These are phyloP conservation scores for Agrochola lychnidis DNA, from an alignment of 2,888 invertebrate genomes.

Conservation along the genomic window DNA sequence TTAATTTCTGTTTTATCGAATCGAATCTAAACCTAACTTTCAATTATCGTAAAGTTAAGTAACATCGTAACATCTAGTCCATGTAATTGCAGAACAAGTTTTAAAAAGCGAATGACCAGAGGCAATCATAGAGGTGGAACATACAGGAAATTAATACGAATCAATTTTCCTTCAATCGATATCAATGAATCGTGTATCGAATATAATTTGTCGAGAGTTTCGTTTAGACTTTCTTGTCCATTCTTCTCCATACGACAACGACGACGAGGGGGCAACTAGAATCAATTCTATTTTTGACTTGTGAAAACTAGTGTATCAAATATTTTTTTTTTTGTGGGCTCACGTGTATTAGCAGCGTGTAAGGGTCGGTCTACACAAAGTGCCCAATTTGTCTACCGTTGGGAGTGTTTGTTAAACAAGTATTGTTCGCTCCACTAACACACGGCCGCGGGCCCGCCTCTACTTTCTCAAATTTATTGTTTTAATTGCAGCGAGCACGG, in stretches of 20 bases:
- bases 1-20: constrained; percentile 55
- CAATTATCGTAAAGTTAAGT: constrained; percentile 27
- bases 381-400: constrained; percentile 76
- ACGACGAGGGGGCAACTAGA: too few relatives aligned
- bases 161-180: constrained; percentile 35
- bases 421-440: constrained; percentile 67
- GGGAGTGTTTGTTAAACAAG: constrained; percentile 78
- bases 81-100: constrained; percentile 52
- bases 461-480: constrained; percentile 60
- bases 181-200: constrained; percentile 17
- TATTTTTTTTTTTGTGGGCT: constrained; percentile 19
- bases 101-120: constrained; percentile 44
- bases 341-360: constrained; percentile 32
- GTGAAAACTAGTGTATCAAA: constrained; percentile 33
- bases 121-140: constrained; percentile 37
- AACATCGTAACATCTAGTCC: constrained; percentile 25
- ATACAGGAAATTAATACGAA: constrained; percentile 41
- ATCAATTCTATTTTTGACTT: neutral
- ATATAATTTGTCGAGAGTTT: constrained; percentile 20
- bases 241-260: too few relatives aligned
- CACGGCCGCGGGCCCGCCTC: constrained; percentile 40
- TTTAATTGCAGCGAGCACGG: constrained; percentile 29
- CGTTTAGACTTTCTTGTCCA: too few relatives aligned
- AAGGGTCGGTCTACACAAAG: constrained; percentile 56
- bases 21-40: constrained; percentile 61